These are phyloP conservation scores for Thymelicus acteon DNA, from an alignment of 2,888 invertebrate genomes.

Conservation along the genomic window DNA sequence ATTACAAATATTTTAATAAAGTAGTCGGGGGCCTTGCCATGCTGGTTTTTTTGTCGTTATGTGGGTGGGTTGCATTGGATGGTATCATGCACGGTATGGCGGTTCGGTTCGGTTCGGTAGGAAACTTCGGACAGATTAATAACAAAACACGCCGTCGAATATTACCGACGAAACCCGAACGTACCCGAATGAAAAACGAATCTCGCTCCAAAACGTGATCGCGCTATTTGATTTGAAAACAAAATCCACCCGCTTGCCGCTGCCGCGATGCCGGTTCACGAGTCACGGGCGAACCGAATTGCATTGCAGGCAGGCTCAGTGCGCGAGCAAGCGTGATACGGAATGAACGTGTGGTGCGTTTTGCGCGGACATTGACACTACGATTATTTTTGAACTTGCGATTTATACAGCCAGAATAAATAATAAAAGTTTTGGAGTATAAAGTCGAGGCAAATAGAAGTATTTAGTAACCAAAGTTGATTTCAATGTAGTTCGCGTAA, in stretches of 20 bases:
- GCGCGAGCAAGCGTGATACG: slow-evolving; percentile 85
- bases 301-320: slow-evolving; percentile 67
- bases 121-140: slow-evolving; percentile 42
- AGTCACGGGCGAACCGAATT: slow-evolving; percentile 55
- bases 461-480: slow-evolving; percentile 68
- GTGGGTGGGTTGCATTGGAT: slow-evolving; percentile 17
- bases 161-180: slow-evolving; percentile 60
- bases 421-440: slow-evolving; percentile 74
- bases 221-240: slow-evolving; percentile 79
- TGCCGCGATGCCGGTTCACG: slow-evolving; percentile 57
- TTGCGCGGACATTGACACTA: slow-evolving; percentile 83
- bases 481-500: slow-evolving; percentile 77
- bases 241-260: slow-evolving; percentile 65
- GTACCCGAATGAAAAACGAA: slow-evolving; percentile 69
- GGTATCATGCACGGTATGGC: slow-evolving; percentile 10
- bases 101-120: slow-evolving; percentile 20
- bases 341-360: slow-evolving; percentile 85
- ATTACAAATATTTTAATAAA: slow-evolving; percentile 1
- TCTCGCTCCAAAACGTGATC: slow-evolving; percentile 79
- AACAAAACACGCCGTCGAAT: slow-evolving; percentile 67
- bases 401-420: slow-evolving; percentile 77
- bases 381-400: slow-evolving; percentile 77
- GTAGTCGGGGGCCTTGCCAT: slow-evolving; percentile 40
- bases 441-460: slow-evolving; percentile 71
- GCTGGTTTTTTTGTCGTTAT: slow-evolving; percentile 20